These are phyloP conservation scores for Tetranychus truncatus DNA, from an alignment of 2,888 invertebrate species.

Conservation along the genomic window DNA sequence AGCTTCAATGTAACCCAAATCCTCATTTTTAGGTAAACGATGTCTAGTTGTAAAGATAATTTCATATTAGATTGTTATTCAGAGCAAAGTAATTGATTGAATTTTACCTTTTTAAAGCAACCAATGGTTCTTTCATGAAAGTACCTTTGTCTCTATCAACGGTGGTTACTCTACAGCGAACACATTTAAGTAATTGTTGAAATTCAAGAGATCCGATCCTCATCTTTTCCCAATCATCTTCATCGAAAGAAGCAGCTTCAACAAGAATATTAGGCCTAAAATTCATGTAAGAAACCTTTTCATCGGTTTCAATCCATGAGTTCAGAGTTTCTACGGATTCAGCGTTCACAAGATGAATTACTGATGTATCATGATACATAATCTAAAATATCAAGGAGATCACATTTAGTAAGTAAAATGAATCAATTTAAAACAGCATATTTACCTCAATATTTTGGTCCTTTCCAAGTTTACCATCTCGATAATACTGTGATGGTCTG, in stretches of 20 bases:
- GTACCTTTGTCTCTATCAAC: not conserved
- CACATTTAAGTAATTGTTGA: not conserved
- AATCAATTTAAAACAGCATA: not conserved
- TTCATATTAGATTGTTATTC: not conserved
- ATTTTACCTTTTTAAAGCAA: not conserved
- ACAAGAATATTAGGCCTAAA: not conserved
- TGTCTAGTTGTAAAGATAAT: not conserved
- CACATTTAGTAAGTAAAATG: not conserved
- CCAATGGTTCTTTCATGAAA: not conserved
- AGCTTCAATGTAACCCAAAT: not conserved
- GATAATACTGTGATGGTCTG: not conserved
- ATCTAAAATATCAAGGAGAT: not conserved
- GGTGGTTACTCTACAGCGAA: not conserved
- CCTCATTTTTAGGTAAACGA: not conserved
- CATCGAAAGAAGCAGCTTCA: conserved; percentile 2
- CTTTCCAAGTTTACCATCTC: not conserved
- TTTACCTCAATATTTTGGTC: not conserved
- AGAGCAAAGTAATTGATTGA: not conserved
- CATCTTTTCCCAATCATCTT: not conserved
- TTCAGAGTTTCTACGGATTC: not conserved
- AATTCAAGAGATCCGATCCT: not conserved
- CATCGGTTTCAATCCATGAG: not conserved
- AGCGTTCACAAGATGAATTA: not conserved
- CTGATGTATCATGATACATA: not conserved
- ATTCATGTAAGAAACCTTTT: not conserved